Conservation (phyloP, 1,140 invertebrate species). For the Temnothorax nylanderi region DNA sequence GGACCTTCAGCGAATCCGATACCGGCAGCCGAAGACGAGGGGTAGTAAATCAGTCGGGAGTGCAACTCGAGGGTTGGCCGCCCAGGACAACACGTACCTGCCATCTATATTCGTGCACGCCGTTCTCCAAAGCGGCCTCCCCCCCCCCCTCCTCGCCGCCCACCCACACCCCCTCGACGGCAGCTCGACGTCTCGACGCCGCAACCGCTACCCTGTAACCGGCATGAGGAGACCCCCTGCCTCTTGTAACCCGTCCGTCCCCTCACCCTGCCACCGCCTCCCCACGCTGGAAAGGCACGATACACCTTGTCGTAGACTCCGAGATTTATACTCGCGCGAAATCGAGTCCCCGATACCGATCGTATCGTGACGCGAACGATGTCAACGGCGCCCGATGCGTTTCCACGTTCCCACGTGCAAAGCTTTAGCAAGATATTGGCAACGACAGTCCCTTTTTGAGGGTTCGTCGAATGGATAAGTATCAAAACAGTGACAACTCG, state of each 20-base stretch:
- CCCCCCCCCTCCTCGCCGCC: conserved; percentile 45
- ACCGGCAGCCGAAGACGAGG: conserved; percentile 70
- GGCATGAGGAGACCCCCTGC: conserved; percentile 66
- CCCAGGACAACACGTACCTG: conserved; percentile 81
- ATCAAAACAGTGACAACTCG: not conserved
- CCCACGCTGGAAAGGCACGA: conserved; percentile 66
- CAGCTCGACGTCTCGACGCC: conserved; percentile 66
- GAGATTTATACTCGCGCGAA: conserved; percentile 79
- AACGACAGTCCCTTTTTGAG: not conserved
- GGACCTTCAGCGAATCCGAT: conserved; percentile 78
- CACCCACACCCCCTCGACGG: not conserved
- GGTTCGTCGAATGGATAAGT: not conserved
- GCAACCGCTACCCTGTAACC: conserved; percentile 66
- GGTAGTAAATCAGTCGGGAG: conserved; percentile 81
- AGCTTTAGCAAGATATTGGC: not conserved
- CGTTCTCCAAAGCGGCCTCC: conserved; percentile 66
- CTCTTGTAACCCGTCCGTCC: conserved; percentile 59
- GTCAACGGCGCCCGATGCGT: conserved; percentile 33
- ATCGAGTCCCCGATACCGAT: conserved; percentile 79
- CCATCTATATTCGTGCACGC: conserved; percentile 79
- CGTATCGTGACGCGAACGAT: conserved; percentile 62
- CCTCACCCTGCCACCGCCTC: not conserved
- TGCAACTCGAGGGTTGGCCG: conserved; percentile 73
- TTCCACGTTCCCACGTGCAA: not conserved
- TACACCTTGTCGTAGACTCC: conserved; percentile 74